A percentile compares a stretch with the other conserved stretches of the same genome.
These are phyloP conservation scores for Hirudinaria manillensis DNA, from an alignment of 2,888 invertebrate species.

Conservation along the genomic window DNA sequence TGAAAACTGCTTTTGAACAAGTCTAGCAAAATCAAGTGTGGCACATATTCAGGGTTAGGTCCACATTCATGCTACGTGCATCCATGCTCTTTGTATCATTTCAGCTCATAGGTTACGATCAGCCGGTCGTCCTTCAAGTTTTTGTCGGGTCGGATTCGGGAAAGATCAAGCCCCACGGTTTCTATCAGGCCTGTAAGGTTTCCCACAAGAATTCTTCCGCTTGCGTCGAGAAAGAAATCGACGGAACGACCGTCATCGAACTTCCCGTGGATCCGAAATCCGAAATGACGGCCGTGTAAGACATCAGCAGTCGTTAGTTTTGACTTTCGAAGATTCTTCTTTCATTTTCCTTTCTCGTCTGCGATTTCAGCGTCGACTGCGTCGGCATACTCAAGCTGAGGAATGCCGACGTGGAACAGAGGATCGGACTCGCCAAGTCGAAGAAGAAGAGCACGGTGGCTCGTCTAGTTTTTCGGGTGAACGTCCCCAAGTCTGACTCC, in stretches of 20 bases:
- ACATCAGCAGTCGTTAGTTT: background rate
- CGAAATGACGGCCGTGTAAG: constrained; percentile 41
- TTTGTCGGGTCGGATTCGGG: constrained; percentile 89
- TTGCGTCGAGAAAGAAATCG: constrained; percentile 79
- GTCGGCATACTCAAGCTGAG: constrained; percentile 83
- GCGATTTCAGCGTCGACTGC: constrained; percentile 71
- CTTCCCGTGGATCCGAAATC: constrained; percentile 72
- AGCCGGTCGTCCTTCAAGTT: constrained; percentile 73
- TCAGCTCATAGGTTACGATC: constrained; percentile 75
- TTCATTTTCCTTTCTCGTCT: background rate
- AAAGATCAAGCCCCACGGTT: constrained; percentile 86
- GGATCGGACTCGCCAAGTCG: constrained; percentile 56
- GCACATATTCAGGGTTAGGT: too few species aligned
- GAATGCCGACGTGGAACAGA: constrained; percentile 87
- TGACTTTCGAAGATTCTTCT: background rate
- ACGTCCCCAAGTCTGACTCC: constrained; percentile 66
- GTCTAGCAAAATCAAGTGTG: too few species aligned
- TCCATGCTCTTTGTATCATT: background rate
- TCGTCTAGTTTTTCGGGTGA: constrained; percentile 85
- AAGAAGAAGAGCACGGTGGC: constrained; percentile 85
- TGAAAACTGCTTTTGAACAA: too few species aligned
- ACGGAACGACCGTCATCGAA: constrained; percentile 90
- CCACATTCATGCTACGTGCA: too few species aligned
- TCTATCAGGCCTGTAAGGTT: constrained; percentile 92
- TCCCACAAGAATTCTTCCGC: constrained; percentile 92